Conservation (phyloP, 2,113 vertebrate genomes). For the Orycteropus afer region DNA sequence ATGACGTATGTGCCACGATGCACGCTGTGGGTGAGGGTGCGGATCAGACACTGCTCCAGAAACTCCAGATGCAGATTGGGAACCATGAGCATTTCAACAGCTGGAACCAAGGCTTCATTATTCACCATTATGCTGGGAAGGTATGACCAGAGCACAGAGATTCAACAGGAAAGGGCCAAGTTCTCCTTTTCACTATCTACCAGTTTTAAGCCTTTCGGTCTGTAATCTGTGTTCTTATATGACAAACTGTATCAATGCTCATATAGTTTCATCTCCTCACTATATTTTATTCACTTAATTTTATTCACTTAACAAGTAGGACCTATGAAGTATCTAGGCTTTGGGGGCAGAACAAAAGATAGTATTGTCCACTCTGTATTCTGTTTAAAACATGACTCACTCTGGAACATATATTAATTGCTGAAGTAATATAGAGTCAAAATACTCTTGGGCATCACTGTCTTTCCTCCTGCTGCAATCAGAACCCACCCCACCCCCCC, state of each 20-base stretch:
- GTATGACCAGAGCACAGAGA: constrained; percentile 75
- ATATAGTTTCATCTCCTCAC: not conserved
- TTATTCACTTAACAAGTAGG: not conserved
- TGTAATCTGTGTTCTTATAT: not conserved
- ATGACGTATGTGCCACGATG: constrained; percentile 99
- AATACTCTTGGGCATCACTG: not conserved
- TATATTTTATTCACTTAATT: not conserved
- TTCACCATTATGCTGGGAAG: constrained; percentile 99
- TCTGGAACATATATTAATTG: not conserved
- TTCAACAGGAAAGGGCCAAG: not conserved
- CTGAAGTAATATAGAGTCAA: not conserved
- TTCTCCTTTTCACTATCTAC: not conserved
- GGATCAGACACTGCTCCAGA: constrained; percentile 98
- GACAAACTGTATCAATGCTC: not conserved
- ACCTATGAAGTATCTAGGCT: not conserved
- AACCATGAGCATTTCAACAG: constrained; percentile 99
- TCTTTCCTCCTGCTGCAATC: not conserved
- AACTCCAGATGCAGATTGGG: constrained; percentile 95
- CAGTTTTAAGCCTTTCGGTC: not conserved
- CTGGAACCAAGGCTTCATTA: constrained; percentile 99
- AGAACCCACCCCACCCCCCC: not conserved
- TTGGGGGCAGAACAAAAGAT: not conserved
- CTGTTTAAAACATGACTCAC: not conserved
- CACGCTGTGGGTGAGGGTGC: constrained; percentile 97
- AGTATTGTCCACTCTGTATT: not conserved